Evolutionary conservation across 1,140 invertebrate species (phyloP), one percentile per base, ranked within the genome.

Genomic region (Orchesella cincta): DNA sequence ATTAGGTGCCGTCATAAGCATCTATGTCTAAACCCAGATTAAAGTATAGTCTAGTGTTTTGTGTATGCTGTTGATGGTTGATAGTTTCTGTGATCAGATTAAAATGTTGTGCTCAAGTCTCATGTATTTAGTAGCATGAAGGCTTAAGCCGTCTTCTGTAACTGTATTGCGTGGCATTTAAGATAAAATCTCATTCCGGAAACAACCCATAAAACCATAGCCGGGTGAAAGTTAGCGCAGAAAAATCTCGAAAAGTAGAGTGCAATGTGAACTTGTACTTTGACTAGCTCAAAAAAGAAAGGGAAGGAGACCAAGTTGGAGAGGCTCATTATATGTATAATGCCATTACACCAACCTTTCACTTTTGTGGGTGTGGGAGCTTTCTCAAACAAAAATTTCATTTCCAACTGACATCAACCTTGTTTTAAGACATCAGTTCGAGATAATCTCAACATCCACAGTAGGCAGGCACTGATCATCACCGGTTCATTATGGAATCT

Each of bases 181-280:
- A 29, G 62, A 67, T 67, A 67, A 29, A 67, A 67, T 67, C 62
- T 67, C 62, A 67, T 67, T 67, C 62, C 26, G 62, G 62, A 67
- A 67, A 67, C 62, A 67, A 33, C 62, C 31, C 62, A 67, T 67
- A 67, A 29, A 31, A 29, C 31, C 31, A 33, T 31, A 67, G 31
- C 28, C 12, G 8, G 8, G 2, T 67, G 23, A n/a, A 62, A n/a
- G n/a, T n/a, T n/a, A n/a, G n/a, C n/a, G n/a, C n/a, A n/a, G n/a
- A n/a, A n/a, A n/a, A n/a, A n/a, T n/a, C n/a, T n/a, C n/a, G n/a
- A n/a, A n/a, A n/a, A n/a, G n/a, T n/a, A n/a, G n/a, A n/a, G n/a
- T n/a, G n/a, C n/a, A n/a, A n/a, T n/a, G n/a, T n/a, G n/a, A n/a
- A n/a, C n/a, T n/a, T n/a, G n/a, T n/a, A n/a, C n/a, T n/a, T n/a